A percentile compares a stretch with the other conserved stretches of the same genome.
Evolutionary conservation across 2,113 vertebrate genomes (phyloP).

Genomic region (Acrocephalus arundinaceus): DNA sequence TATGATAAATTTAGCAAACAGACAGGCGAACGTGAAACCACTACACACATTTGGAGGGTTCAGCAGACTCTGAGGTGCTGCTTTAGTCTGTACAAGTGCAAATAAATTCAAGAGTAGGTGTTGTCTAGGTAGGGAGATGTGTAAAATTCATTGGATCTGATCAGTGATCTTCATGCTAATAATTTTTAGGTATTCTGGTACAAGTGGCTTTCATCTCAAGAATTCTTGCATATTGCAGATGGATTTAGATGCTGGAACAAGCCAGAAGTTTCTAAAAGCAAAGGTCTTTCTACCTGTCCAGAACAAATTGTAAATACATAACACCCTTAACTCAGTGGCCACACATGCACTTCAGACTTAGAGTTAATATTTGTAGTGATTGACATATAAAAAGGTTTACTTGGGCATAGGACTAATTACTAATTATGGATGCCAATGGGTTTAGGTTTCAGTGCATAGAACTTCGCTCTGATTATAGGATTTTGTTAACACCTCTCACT

Average conservation of each 20-base stretch:
- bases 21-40: too few relatives aligned
- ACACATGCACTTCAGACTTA: background rate
- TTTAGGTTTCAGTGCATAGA: background rate
- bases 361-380: background rate
- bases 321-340: background rate
- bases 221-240: background rate
- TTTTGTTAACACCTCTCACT: conserved; percentile 61
- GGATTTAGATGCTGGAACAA: background rate
- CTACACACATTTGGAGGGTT: background rate
- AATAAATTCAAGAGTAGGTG: background rate
- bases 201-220: background rate
- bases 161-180: background rate
- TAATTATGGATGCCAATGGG: conserved; percentile 5
- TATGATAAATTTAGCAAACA: too few relatives aligned
- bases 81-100: background rate
- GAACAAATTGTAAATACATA: background rate
- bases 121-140: background rate
- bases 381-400: conserved; percentile 30
- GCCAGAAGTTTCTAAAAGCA: background rate
- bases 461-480: conserved; percentile 41
- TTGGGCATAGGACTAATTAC: conserved; percentile 19
- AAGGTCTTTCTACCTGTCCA: background rate
- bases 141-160: background rate
- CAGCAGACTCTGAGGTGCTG: background rate
- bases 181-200: background rate